These are phyloP conservation scores for Acronicta leporina DNA, from an alignment of 2,888 invertebrate species.

Conservation along the genomic window DNA sequence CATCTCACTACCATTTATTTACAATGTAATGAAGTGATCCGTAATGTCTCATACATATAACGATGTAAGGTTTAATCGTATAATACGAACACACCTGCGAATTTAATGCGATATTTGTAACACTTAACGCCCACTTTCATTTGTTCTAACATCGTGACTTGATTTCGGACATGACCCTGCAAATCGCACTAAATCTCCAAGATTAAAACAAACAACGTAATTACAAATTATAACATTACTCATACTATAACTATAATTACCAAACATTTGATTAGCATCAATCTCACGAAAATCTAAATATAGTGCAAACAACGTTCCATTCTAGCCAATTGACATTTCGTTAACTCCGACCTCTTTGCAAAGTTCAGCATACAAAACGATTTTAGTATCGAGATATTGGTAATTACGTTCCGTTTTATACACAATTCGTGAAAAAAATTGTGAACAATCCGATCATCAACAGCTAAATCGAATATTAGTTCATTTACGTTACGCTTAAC, in stretches of 20 bases:
- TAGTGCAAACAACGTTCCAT: slow-evolving; percentile 43
- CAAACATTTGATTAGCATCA: slow-evolving; percentile 52
- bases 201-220: slow-evolving; percentile 42
- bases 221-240: slow-evolving; percentile 41
- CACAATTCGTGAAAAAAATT: slow-evolving; percentile 64
- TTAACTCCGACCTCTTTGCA: slow-evolving; percentile 63
- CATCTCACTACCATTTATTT: not conserved
- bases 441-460: slow-evolving; percentile 39
- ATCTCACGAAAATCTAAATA: slow-evolving; percentile 58
- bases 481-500: slow-evolving; percentile 35
- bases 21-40: not conserved
- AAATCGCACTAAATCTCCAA: slow-evolving; percentile 41
- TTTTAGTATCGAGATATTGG: slow-evolving; percentile 61
- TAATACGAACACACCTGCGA: slow-evolving; percentile 10
- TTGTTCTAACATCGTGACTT: slow-evolving; percentile 48
- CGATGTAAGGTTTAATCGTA: slow-evolving; percentile 14
- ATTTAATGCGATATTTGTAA: slow-evolving; percentile 18
- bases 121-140: slow-evolving; percentile 40
- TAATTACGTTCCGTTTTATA: slow-evolving; percentile 66
- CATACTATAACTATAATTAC: slow-evolving; percentile 39
- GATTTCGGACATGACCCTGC: slow-evolving; percentile 37
- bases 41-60: not conserved
- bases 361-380: slow-evolving; percentile 65
- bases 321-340: slow-evolving; percentile 61
- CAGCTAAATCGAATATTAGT: slow-evolving; percentile 35